Percentiles rank a stretch among this genome's conserved stretches.
Conservation (phyloP, 2,888 invertebrate genomes). For the Clostera curtula region DNA sequence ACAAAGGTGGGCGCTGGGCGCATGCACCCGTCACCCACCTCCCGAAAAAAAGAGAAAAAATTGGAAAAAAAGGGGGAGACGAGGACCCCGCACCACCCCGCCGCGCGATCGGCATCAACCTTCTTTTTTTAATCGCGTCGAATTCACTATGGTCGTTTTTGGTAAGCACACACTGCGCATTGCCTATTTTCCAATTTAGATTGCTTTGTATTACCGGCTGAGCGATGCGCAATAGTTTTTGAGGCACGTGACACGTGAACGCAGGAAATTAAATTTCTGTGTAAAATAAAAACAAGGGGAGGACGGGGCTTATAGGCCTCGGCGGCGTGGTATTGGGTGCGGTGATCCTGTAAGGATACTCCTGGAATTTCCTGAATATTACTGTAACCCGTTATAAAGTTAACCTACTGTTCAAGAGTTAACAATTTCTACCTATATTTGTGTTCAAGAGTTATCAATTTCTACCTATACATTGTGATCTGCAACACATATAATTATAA, state of each 20-base stretch:
- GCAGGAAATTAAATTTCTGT: conserved; percentile 64
- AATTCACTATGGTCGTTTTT: conserved; percentile 70
- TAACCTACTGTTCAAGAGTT: too few relatives aligned
- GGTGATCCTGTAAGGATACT: too few relatives aligned
- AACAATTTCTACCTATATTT: too few relatives aligned
- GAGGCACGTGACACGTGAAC: conserved; percentile 63
- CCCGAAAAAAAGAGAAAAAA: conserved; percentile 65
- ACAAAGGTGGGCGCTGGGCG: conserved; percentile 72
- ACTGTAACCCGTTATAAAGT: too few relatives aligned
- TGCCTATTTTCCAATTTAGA: conserved; percentile 76
- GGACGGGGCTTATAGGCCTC: conserved; percentile 7
- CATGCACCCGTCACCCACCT: conserved; percentile 71
- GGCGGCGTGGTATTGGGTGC: too few relatives aligned
- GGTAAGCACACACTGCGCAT: conserved; percentile 74
- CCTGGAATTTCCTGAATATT: too few relatives aligned
- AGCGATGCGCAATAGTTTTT: conserved; percentile 74
- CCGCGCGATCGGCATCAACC: conserved; percentile 72
- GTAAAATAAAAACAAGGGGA: conserved; percentile 31
- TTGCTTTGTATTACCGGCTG: conserved; percentile 74
- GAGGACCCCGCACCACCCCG: conserved; percentile 50
- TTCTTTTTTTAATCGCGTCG: conserved; percentile 76
- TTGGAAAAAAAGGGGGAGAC: conserved; percentile 52
- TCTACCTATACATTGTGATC: too few relatives aligned
- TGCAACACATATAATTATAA: too few relatives aligned
- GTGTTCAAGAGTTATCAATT: too few relatives aligned